A percentile compares a stretch with the other conserved stretches of the same genome.
These are phyloP conservation scores for Lamproptera curius DNA, from an alignment of 2,888 invertebrate genomes.

Conservation along the genomic window DNA sequence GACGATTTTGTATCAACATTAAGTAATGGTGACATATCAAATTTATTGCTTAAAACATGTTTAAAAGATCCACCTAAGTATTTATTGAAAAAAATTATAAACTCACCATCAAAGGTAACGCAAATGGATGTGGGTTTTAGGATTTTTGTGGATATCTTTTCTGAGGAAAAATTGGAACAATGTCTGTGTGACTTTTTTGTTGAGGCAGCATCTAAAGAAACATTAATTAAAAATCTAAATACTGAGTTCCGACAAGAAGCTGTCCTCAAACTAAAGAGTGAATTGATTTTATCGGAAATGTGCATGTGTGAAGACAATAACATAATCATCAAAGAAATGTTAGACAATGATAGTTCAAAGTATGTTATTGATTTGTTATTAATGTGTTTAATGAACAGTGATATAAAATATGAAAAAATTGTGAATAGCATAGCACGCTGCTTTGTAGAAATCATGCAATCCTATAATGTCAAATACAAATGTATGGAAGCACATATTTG, in stretches of 20 bases:
- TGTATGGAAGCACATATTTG: conserved; percentile 53
- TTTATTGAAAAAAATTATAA: conserved; percentile 57
- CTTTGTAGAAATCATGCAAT: conserved; percentile 39
- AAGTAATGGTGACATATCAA: conserved; percentile 37
- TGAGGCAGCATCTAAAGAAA: conserved; percentile 59
- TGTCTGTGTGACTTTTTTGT: conserved; percentile 55
- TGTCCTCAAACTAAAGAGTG: conserved; percentile 49
- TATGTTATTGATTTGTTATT: conserved; percentile 51
- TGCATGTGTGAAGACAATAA: conserved; percentile 32
- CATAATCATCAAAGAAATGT: conserved; percentile 35
- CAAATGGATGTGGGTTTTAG: conserved; percentile 50
- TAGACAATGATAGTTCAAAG: conserved; percentile 42
- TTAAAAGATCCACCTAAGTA: conserved; percentile 56
- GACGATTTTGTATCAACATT: conserved; percentile 56
- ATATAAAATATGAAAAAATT: conserved; percentile 32
- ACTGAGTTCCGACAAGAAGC: conserved; percentile 43
- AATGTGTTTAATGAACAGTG: conserved; percentile 45
- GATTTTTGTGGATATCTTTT: conserved; percentile 50
- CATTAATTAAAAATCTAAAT: conserved; percentile 43
- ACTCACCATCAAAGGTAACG: conserved; percentile 43
- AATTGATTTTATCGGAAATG: conserved; percentile 45
- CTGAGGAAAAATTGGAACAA: conserved; percentile 47
- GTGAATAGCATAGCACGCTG: conserved; percentile 36
- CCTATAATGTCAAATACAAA: conserved; percentile 39
- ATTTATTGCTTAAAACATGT: conserved; percentile 43